Base-by-base conservation (phyloP, 2,797 vertebrate species). In the Tenualosa ilisha region DNA sequence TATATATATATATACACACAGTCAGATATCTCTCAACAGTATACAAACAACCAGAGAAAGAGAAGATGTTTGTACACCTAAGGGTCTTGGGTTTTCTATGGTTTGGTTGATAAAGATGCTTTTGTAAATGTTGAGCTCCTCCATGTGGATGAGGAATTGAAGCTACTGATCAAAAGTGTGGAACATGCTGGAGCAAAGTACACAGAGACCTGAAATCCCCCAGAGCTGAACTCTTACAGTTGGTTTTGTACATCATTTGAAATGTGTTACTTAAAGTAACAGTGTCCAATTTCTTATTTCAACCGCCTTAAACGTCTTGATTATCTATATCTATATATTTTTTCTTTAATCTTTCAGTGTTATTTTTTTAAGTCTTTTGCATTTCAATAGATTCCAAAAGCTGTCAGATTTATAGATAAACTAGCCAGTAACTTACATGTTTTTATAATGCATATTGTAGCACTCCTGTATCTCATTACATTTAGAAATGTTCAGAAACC, bases 391-490 rank as follows among this genome's bases (percentile, higher is more conserved):
- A 92, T 92, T 92, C 92, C 91, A 91, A 93, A 91, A 95, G 94
- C 93, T 93, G 92, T 95, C 92, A 91, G 92, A 92, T 95, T 96
- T 95, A 90, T 94, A 94, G 94, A 92, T 94, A 86, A 93, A 94
- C 95, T 95, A 94, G 92, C 92, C 85, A 91, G 91, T 95, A 95
- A 95, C 91, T 90, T 85, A 93, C 91, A 93, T 95, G 93, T 95
- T 95, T 93, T 96, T 96, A 94, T 96, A 96, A 93, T 95, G 94
- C 94, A 95, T 95, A 96, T 93, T 96, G 96, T 96, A 96, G 95
- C 96, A 96, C 94, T 96, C 93, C 91, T 94, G 94, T 95, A 94
- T 95, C 92, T 94, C 93, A 93, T 92, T 92, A 89, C 91, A 93
- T 91, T 94, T 94, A 91, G 89, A 94, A 92, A 92, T 93, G 90